Conservation (phyloP, 2,113 vertebrate species). For the Tylochromis polylepis region DNA sequence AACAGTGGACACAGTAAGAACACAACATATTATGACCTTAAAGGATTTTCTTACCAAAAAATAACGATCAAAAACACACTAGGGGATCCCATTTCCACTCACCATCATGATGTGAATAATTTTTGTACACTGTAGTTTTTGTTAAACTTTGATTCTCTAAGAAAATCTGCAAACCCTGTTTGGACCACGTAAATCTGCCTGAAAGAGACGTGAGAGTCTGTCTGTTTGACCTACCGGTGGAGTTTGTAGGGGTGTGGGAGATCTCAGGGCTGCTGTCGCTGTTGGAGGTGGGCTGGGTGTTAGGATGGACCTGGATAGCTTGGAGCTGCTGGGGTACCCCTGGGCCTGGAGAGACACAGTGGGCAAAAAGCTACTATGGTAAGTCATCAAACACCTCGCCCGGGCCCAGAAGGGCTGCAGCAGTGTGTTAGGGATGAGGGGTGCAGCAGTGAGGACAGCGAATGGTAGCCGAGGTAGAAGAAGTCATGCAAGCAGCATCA, state of each 20-base stretch:
- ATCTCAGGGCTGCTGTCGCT: slow-evolving; percentile 90
- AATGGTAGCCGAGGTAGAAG: neutral
- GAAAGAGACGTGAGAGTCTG: neutral
- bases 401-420: neutral
- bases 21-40: neutral
- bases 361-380: neutral
- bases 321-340: slow-evolving; percentile 92
- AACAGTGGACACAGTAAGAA: neutral
- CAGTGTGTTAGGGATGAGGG: neutral
- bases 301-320: slow-evolving; percentile 92
- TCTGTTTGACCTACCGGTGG: slow-evolving; percentile 79
- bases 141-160: neutral
- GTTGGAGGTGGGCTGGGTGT: slow-evolving; percentile 81
- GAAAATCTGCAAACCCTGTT: neutral
- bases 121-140: neutral
- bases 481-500: neutral
- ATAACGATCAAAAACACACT: neutral
- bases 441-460: neutral
- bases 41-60: neutral
- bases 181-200: no score
- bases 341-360: slow-evolving; percentile 76
- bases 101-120: neutral
- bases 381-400: neutral
- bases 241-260: slow-evolving; percentile 88
- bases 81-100: neutral